Conservation (phyloP, 2,888 invertebrate genomes). For the Mystacides longicornis region DNA sequence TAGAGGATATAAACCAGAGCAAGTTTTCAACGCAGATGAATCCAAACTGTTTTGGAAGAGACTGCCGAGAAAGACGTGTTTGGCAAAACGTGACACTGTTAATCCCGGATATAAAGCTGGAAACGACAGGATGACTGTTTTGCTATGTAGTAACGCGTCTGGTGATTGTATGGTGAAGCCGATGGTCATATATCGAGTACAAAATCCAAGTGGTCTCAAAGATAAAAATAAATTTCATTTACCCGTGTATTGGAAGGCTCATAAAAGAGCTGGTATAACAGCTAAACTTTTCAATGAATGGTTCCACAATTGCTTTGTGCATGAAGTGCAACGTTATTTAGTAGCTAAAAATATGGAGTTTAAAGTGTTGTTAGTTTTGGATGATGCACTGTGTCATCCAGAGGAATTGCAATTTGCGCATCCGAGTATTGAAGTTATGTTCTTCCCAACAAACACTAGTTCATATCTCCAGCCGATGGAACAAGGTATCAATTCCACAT, state of each 20-base stretch:
- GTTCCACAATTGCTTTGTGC: slow-evolving; percentile 26
- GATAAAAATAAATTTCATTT: slow-evolving; percentile 26
- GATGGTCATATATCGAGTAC: slow-evolving; percentile 28
- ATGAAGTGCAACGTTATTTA: slow-evolving; percentile 25
- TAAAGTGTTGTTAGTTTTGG: slow-evolving; percentile 26
- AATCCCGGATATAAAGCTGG: slow-evolving; percentile 27
- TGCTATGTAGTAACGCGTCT: slow-evolving; percentile 29
- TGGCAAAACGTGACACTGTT: slow-evolving; percentile 29
- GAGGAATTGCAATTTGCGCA: slow-evolving; percentile 23
- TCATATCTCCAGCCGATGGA: slow-evolving; percentile 28
- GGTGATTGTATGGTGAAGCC: slow-evolving; percentile 29
- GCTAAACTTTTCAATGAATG: slow-evolving; percentile 21
- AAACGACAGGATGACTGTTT: slow-evolving; percentile 30
- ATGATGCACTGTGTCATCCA: slow-evolving; percentile 27
- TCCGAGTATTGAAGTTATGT: slow-evolving; percentile 25
- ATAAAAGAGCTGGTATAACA: slow-evolving; percentile 29
- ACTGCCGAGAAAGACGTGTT: slow-evolving; percentile 31
- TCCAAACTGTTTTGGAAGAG: slow-evolving; percentile 30
- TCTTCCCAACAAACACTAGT: slow-evolving; percentile 30
- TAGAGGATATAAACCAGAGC: slow-evolving; percentile 27
- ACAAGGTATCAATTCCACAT: slow-evolving; percentile 26
- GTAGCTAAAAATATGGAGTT: slow-evolving; percentile 23
- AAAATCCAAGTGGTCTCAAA: slow-evolving; percentile 29
- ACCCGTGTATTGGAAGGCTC: slow-evolving; percentile 29
- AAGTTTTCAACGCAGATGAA: slow-evolving; percentile 30